Evolutionary conservation across 2,797 vertebrate species (phyloP).

Genomic region (Silurus aristotelis): DNA sequence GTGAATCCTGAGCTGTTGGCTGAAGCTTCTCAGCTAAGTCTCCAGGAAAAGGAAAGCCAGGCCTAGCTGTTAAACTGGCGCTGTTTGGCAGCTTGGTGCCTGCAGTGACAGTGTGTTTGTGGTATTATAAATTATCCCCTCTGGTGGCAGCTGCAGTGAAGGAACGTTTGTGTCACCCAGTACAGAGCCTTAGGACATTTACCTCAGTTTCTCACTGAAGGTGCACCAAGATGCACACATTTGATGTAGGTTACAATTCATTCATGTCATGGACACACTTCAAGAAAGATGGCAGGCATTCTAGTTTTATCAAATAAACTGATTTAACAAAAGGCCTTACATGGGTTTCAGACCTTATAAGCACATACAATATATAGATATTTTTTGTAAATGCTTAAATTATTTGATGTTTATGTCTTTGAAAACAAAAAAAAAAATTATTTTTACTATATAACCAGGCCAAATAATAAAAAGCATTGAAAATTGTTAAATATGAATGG

Average conservation of each 20-base stretch:
- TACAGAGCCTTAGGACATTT: constrained; percentile 51
- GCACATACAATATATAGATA: not conserved
- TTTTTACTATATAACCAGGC: not conserved
- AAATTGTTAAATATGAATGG: not conserved
- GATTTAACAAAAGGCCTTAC: not conserved
- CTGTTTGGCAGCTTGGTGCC: constrained; percentile 50
- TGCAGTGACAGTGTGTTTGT: constrained; percentile 63
- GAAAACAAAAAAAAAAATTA: not conserved
- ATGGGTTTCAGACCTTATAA: not conserved
- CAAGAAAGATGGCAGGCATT: not conserved
- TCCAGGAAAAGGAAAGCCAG: constrained; percentile 26
- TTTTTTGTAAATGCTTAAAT: not conserved
- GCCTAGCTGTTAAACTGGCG: constrained; percentile 48
- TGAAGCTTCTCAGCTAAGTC: constrained; percentile 27
- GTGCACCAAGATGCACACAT: not conserved
- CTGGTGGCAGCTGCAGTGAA: constrained; percentile 52
- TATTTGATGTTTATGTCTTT: not conserved
- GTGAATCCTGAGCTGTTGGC: constrained; percentile 28
- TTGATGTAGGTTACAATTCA: not conserved
- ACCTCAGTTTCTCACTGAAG: constrained; percentile 53
- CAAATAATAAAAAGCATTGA: not conserved
- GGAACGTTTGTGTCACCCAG: constrained; percentile 28
- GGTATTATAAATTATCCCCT: constrained; percentile 60
- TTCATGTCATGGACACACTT: not conserved
- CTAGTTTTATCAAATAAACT: not conserved